phyloP scores from a whole-genome alignment of 2,888 invertebrate genomes.

The Tenthredo livida region DNA sequence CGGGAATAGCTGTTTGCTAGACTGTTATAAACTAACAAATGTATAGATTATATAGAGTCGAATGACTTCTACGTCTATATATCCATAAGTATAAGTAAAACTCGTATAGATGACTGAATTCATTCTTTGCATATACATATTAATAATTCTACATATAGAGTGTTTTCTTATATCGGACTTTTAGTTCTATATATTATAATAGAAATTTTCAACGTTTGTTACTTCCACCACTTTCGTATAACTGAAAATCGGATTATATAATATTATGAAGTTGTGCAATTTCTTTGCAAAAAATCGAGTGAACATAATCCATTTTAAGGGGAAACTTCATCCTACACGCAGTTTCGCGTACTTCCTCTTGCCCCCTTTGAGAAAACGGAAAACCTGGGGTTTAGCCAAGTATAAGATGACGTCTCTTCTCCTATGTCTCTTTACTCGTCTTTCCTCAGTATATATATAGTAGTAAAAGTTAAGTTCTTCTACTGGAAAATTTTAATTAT shows the following conservation, averaged over 20 bases:
- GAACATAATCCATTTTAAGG: constrained; percentile 13
- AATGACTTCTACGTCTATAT: not conserved
- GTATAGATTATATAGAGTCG: not conserved
- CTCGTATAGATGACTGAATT: too few species aligned
- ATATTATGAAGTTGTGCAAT: constrained; percentile 27
- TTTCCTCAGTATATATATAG: not conserved
- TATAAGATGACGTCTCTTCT: constrained; percentile 37
- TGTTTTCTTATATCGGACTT: not conserved
- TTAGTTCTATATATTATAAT: too few species aligned
- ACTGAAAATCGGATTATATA: not conserved
- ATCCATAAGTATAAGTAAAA: too few species aligned
- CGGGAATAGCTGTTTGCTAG: not conserved
- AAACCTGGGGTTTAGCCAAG: constrained; percentile 28
- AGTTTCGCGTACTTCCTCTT: not conserved
- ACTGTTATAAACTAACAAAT: constrained; percentile 15
- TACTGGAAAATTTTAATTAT: constrained; percentile 75
- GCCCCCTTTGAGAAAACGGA: not conserved
- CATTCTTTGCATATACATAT: too few species aligned
- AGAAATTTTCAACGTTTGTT: not conserved
- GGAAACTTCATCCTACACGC: not conserved
- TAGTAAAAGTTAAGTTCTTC: constrained; percentile 67
- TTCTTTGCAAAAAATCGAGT: constrained; percentile 28
- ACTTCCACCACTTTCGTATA: not conserved
- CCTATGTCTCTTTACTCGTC: constrained; percentile 7
- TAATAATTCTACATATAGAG: too few species aligned